Conservation (phyloP, 2,113 vertebrate species). For the Aphyosemion australe region DNA sequence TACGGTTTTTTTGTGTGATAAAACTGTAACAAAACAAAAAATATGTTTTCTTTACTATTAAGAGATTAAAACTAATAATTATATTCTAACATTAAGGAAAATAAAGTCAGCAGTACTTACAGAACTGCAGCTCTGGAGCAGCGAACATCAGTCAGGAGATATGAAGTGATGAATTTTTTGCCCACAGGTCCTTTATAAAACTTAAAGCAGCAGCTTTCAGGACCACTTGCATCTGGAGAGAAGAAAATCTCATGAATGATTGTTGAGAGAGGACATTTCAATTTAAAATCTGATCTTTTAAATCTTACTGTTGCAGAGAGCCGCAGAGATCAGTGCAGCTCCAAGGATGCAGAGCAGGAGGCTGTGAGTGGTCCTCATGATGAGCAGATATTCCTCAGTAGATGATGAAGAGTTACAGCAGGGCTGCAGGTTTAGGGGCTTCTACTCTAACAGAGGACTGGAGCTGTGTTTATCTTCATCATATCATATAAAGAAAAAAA, state of each 20-base stretch:
- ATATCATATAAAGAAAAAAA: neutral
- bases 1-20: too few species aligned
- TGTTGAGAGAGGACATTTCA: neutral
- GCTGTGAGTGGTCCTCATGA: constrained; percentile 50
- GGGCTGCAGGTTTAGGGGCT: neutral
- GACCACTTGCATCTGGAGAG: too few species aligned
- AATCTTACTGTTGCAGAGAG: constrained; percentile 46
- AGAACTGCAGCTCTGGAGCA: too few species aligned
- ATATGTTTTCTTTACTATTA: too few species aligned
- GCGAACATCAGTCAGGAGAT: too few species aligned
- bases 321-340: constrained; percentile 23
- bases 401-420: neutral
- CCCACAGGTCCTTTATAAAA: too few species aligned
- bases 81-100: too few species aligned
- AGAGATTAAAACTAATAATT: too few species aligned
- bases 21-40: too few species aligned
- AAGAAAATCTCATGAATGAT: neutral
- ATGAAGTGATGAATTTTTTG: too few species aligned
- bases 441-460: neutral
- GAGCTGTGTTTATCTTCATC: constrained; percentile 7
- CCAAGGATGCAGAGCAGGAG: constrained; percentile 62
- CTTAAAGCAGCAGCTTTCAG: too few species aligned
- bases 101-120: too few species aligned
- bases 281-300: fast-evolving
- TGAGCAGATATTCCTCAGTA: constrained; percentile 5